Conservation (phyloP, 1,140 invertebrate genomes). For the Lycorma delicatula region DNA sequence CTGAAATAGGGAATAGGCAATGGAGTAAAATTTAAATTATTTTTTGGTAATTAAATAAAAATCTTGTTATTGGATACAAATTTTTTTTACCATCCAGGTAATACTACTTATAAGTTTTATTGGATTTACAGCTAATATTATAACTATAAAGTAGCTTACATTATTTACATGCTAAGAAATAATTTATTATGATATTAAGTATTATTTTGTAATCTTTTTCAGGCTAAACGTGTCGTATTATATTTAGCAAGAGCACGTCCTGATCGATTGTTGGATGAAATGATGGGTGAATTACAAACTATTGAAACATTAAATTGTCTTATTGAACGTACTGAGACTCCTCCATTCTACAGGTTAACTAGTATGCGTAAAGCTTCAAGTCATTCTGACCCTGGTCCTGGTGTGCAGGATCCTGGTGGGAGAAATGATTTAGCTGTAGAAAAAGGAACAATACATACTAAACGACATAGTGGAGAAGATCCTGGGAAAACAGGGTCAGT, state of each 20-base stretch:
- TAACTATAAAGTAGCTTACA: too few relatives aligned
- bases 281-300: constrained; percentile 94
- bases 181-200: too few relatives aligned
- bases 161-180: too few relatives aligned
- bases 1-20: too few relatives aligned
- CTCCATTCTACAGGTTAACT: constrained; percentile 91
- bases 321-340: constrained; percentile 93
- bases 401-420: constrained; percentile 30
- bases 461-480: constrained; percentile 88
- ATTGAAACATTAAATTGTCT: constrained; percentile 91
- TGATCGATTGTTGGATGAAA: constrained; percentile 86
- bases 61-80: too few relatives aligned
- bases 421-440: constrained; percentile 54
- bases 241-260: constrained; percentile 85
- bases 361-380: constrained; percentile 82
- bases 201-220: too few relatives aligned
- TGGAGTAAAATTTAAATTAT: too few relatives aligned
- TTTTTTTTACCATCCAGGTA: too few relatives aligned
- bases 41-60: too few relatives aligned
- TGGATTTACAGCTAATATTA: too few relatives aligned
- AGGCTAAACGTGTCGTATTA: constrained; percentile 91
- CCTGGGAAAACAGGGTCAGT: constrained; percentile 43
- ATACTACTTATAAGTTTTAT: too few relatives aligned
- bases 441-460: constrained; percentile 93
- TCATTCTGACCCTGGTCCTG: constrained; percentile 41